Evolutionary conservation across 2,888 invertebrate species (phyloP), one percentile per base, ranked within the genome.

Genomic region (Ecdyonurus torrentis): DNA sequence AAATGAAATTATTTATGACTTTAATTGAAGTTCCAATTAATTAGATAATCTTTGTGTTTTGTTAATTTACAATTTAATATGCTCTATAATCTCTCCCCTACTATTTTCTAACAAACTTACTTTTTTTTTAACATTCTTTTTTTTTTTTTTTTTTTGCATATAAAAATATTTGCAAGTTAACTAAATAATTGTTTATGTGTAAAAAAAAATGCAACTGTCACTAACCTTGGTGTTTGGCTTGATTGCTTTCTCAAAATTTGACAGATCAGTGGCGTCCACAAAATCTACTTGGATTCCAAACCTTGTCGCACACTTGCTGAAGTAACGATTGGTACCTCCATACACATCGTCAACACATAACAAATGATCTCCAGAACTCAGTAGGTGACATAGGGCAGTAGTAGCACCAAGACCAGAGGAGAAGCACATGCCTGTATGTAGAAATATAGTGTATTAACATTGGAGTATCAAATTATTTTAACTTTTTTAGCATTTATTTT

Each of bases 331-430:
- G 0, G 92, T 92, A 23, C 97, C 98, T 62, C 98, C 98, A 71
- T 98, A 99, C 2, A 97, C 81, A 75, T 98, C 98, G 74, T 97
- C 93, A 65, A 89, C 86, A 70, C 88, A 85, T 58, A 99, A 74
- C 15, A 99, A 79, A 72, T 98, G 95, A 73, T 99, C 98, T 0
- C 97, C 98, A 65, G 78, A 70, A 67, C 81, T 83, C 7, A 99
- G 77, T 68, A 95, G 76, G 52, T 88, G 82, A 5, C 85, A 76
- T 15, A 97, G 73, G 2, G 86, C 83, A 0, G 89, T 86, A 1
- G 85, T 86, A 1, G 93, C 87, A 18, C 93, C 96, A 59, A 99
- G 78, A 1, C 99, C 99, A 3, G 97, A 96, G 0, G 96, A 79
- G 77, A 91, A 98, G 58, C 84, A 77, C 24, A 89, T 70, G 10